phyloP scores from a whole-genome alignment of 2,113 vertebrate species.

The Sciurus niger region DNA sequence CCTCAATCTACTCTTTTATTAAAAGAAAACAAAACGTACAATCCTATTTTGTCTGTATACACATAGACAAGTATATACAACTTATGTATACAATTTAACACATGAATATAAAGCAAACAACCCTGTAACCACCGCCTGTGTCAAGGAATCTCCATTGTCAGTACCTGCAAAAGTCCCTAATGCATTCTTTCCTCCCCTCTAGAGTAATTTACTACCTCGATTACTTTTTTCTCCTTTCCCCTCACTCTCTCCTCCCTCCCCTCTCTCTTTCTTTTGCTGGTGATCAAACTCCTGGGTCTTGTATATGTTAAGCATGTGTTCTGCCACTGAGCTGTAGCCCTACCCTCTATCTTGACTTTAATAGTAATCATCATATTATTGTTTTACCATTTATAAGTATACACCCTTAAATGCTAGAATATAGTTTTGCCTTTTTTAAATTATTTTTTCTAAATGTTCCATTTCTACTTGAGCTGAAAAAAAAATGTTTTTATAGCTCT shows the following conservation, averaged over 20 bases:
- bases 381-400: background rate
- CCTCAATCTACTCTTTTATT: background rate
- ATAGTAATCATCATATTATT: slow-evolving; percentile 48
- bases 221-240: no score
- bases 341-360: background rate
- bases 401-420: slow-evolving; percentile 4
- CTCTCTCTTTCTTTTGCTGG: background rate
- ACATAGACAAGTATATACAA: background rate
- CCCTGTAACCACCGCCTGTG: background rate
- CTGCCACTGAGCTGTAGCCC: background rate
- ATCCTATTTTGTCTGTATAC: slow-evolving; percentile 27
- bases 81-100: background rate
- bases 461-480: slow-evolving; percentile 34
- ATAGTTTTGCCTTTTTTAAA: background rate
- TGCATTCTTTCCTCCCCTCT: background rate
- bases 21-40: background rate
- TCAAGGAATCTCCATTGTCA: background rate
- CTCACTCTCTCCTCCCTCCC: background rate
- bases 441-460: slow-evolving; percentile 35
- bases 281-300: background rate
- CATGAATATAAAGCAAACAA: slow-evolving; percentile 21
- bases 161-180: background rate
- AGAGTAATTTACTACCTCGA: background rate
- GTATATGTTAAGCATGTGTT: background rate
- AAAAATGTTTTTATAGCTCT: background rate